Evolutionary conservation across 2,888 invertebrate species (phyloP).

Genomic region (Villa cingulata): DNA sequence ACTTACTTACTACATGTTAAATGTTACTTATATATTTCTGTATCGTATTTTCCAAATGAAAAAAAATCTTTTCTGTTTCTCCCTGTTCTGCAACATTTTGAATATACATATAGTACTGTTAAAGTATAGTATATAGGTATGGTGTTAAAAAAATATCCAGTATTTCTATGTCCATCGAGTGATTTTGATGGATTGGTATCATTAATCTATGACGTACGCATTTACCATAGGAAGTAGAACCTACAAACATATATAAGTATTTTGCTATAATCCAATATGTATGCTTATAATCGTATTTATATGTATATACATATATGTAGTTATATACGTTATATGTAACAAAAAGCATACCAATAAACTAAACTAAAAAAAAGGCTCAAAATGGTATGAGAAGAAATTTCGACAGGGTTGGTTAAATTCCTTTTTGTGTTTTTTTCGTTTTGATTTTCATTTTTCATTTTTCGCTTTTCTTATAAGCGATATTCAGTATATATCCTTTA

Average conservation of each 20-base stretch:
- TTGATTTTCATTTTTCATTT: too few species aligned
- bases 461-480: not conserved
- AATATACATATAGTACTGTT: too few species aligned
- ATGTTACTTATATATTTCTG: slow-evolving; percentile 2
- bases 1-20: slow-evolving; percentile 3
- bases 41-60: not conserved
- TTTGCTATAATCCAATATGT: too few species aligned
- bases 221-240: slow-evolving; percentile 27
- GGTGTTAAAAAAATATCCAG: not conserved
- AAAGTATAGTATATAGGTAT: not conserved
- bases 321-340: too few species aligned
- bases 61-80: not conserved
- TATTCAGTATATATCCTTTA: not conserved
- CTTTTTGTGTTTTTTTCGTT: not conserved
- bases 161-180: slow-evolving; percentile 33
- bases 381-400: not conserved
- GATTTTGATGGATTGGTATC: slow-evolving; percentile 36
- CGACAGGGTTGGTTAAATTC: not conserved
- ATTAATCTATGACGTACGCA: slow-evolving; percentile 40
- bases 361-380: not conserved
- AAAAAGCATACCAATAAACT: not conserved
- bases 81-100: too few species aligned
- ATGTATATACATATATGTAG: not conserved
- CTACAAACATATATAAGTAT: not conserved
- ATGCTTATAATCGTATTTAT: not conserved